A percentile compares a stretch with the other conserved stretches of the same genome.
Evolutionary conservation across 2,797 vertebrate genomes (phyloP).

Genomic region (Amphiprion clarkii): DNA sequence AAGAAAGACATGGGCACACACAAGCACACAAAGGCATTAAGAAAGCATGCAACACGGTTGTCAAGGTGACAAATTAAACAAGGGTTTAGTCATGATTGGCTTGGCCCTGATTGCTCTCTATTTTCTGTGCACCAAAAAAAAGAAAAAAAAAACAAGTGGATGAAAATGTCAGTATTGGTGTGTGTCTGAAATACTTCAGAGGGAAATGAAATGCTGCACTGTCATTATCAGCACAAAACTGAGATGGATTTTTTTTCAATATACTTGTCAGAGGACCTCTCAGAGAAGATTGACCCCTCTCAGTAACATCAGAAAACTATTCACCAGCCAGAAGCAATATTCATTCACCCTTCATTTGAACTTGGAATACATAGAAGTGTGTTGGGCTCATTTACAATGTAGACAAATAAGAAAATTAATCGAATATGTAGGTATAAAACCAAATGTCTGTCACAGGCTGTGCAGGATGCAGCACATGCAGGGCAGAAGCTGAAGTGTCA

Average conservation of each 20-base stretch:
- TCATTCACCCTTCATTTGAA: no score
- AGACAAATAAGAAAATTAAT: no score
- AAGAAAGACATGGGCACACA: slow-evolving; percentile 30
- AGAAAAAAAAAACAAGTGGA: background rate
- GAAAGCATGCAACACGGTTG: slow-evolving; percentile 55
- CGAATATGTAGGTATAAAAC: no score
- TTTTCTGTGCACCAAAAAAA: background rate
- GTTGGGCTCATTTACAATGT: no score
- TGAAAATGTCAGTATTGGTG: slow-evolving; percentile 1
- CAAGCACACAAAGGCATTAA: slow-evolving; percentile 44
- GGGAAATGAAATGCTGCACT: background rate
- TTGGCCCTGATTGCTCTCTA: background rate
- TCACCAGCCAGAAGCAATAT: background rate
- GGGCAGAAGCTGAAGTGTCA: no score
- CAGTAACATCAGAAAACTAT: background rate
- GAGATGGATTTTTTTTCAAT: background rate
- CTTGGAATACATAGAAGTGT: no score
- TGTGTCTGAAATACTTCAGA: background rate
- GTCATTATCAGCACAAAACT: background rate
- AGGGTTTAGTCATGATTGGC: slow-evolving; percentile 11
- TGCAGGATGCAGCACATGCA: background rate
- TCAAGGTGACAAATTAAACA: slow-evolving; percentile 61
- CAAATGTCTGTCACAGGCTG: background rate
- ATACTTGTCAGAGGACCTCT: background rate
- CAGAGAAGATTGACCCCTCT: background rate